These are phyloP conservation scores for Teleopsis dalmanni DNA, from an alignment of 1,140 invertebrate genomes.

Conservation along the genomic window DNA sequence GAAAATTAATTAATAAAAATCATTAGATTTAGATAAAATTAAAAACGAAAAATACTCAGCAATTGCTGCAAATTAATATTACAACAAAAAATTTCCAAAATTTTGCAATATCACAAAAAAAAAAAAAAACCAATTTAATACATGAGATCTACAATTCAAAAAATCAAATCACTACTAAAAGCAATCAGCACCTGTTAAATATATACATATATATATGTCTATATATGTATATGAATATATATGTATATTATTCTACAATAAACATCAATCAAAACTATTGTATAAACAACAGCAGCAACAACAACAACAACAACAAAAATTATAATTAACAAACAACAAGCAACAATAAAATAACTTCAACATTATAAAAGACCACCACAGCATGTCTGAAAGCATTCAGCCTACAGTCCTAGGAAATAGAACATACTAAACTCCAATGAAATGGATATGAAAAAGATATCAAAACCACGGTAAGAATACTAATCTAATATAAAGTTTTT, in stretches of 20 bases:
- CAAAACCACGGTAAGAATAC: constrained; percentile 17
- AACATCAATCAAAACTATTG: neutral
- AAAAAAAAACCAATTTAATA: neutral
- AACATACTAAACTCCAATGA: constrained; percentile 12
- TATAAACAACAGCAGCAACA: neutral
- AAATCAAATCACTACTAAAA: too few relatives aligned
- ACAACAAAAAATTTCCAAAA: too few relatives aligned
- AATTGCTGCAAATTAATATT: too few relatives aligned
- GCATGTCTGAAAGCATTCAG: constrained; percentile 2
- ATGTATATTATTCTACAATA: neutral
- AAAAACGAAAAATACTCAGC: too few relatives aligned
- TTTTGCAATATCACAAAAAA: neutral
- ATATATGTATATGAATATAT: neutral
- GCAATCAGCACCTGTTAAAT: too few relatives aligned
- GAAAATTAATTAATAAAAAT: too few relatives aligned
- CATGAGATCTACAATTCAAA: too few relatives aligned
- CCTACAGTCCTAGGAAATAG: constrained; percentile 4
- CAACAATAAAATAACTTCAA: constrained; percentile 1
- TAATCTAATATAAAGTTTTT: too few relatives aligned
- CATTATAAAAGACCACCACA: neutral
- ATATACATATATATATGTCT: neutral
- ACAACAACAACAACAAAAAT: neutral
- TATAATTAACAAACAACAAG: neutral
- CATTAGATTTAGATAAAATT: too few relatives aligned
- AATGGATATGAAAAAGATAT: constrained; percentile 16